Evolutionary conservation across 2,797 vertebrate species (phyloP).

Genomic region (Brachyrhaphis roseni): DNA sequence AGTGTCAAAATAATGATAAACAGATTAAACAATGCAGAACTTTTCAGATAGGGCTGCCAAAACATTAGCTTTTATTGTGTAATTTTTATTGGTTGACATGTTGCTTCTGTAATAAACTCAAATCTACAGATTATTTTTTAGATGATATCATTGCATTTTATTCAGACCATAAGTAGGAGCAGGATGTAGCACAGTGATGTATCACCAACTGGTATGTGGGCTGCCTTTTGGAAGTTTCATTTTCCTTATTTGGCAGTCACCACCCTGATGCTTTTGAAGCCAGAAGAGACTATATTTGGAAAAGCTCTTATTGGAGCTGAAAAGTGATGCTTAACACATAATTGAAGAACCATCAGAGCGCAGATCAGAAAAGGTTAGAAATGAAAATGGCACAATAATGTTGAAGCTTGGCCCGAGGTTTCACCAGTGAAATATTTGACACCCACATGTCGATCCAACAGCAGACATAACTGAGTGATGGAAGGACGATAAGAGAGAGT

Average conservation of each 20-base stretch:
- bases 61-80: not conserved
- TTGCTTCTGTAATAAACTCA: constrained; percentile 1
- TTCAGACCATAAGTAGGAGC: not conserved
- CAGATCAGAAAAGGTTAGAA: constrained; percentile 6
- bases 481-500: not conserved
- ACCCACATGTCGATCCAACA: not conserved
- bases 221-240: not conserved
- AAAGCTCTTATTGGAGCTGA: not conserved
- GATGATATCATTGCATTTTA: not conserved
- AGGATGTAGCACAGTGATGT: not conserved
- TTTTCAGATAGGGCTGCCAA: not conserved
- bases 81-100: not conserved
- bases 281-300: not conserved
- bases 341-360: not conserved
- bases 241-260: not conserved
- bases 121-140: not conserved
- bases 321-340: constrained; percentile 2
- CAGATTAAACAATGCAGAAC: not conserved
- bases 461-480: not conserved
- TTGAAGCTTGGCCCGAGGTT: not conserved
- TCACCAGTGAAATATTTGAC: not conserved
- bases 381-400: not conserved
- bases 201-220: constrained; percentile 9
- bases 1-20: not conserved
- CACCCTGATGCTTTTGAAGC: not conserved